These are phyloP conservation scores for Cheilinus undulatus DNA, from an alignment of 2,113 vertebrate species.

Conservation along the genomic window DNA sequence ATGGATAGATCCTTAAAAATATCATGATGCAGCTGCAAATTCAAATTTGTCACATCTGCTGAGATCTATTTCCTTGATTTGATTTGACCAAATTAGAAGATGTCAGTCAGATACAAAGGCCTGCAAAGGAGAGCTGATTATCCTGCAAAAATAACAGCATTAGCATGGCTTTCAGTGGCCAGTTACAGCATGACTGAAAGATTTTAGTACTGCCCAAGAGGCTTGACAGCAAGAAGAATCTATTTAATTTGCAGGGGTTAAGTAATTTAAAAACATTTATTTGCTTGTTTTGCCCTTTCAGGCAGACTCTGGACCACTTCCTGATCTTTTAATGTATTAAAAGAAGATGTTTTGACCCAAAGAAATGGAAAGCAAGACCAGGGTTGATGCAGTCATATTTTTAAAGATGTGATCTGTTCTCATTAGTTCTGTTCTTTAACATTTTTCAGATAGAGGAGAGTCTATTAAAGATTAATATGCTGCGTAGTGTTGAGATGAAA, in stretches of 20 bases:
- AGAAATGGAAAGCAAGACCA: neutral
- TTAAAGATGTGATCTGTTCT: neutral
- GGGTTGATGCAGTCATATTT: neutral
- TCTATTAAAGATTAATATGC: constrained; percentile 19
- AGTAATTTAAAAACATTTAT: neutral
- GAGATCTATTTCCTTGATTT: neutral
- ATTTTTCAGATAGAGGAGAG: neutral
- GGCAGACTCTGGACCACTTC: no score
- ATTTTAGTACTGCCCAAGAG: neutral
- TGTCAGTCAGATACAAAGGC: neutral
- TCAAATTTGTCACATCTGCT: neutral
- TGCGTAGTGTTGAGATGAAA: neutral
- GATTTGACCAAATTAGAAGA: constrained; percentile 12
- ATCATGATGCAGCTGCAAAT: neutral
- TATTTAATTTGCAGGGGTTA: neutral
- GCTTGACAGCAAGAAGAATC: neutral
- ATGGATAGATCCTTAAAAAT: no score
- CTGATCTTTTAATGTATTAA: no score
- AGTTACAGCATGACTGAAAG: neutral
- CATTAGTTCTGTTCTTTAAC: neutral
- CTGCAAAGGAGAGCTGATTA: neutral
- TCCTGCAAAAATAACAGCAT: constrained; percentile 12
- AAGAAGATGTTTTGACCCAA: neutral
- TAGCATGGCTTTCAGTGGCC: constrained; percentile 1
- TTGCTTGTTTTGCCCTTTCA: no score